Evolutionary conservation across 2,113 vertebrate genomes (phyloP).

Genomic region (Oreochromis spilurus): DNA sequence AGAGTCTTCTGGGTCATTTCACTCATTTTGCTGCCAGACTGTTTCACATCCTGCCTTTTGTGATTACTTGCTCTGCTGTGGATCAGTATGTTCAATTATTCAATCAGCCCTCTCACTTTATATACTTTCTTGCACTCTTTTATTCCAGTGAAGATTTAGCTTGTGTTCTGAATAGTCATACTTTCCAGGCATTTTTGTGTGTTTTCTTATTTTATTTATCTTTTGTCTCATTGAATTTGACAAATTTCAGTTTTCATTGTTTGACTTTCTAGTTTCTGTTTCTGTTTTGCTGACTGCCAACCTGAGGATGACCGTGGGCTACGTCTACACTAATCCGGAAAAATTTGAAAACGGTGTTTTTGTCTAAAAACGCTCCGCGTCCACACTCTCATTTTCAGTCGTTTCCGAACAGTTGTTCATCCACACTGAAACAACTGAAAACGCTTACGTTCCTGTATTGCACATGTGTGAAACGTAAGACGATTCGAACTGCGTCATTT

Average conservation of each 20-base stretch:
- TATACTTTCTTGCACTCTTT: background rate
- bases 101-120: background rate
- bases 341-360: background rate
- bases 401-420: background rate
- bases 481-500: accelerated
- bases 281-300: background rate
- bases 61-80: background rate
- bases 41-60: background rate
- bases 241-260: background rate
- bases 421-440: accelerated
- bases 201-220: background rate
- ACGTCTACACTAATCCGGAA: background rate
- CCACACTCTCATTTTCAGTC: accelerated
- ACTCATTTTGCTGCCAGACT: background rate
- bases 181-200: accelerated
- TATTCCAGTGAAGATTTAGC: background rate
- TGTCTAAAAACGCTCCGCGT: accelerated
- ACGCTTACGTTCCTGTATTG: background rate
- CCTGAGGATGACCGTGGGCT: background rate
- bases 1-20: background rate
- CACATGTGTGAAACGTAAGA: background rate
- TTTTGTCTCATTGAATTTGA: background rate
- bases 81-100: background rate
- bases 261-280: background rate
- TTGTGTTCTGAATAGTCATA: background rate